Conservation (phyloP, 1,140 invertebrate species). For the Microplitis demolitor region DNA sequence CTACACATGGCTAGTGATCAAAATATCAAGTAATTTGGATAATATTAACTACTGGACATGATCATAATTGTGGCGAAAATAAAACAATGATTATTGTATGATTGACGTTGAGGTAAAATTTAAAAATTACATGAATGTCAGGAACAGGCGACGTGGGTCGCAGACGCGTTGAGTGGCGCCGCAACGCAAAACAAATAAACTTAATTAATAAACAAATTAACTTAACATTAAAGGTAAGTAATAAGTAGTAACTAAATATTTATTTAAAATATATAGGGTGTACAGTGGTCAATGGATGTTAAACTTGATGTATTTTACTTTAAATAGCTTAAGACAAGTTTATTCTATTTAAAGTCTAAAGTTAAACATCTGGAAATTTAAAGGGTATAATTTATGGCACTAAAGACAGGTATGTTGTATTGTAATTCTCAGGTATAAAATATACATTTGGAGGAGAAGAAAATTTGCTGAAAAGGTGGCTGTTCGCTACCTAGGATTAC, state of each 20-base stretch:
- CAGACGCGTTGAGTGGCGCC: conserved; percentile 62
- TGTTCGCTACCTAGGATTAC: conserved; percentile 60
- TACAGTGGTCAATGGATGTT: no score
- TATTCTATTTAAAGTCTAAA: neutral
- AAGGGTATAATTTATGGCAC: neutral
- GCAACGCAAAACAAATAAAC: conserved; percentile 50
- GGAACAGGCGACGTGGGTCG: conserved; percentile 60
- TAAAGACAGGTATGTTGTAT: neutral
- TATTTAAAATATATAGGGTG: no score
- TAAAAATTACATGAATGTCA: conserved; percentile 61
- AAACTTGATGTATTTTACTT: no score
- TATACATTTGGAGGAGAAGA: conserved; percentile 34
- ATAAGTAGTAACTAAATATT: no score
- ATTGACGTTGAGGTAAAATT: conserved; percentile 35
- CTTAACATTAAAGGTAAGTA: no score
- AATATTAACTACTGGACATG: neutral
- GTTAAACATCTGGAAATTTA: neutral
- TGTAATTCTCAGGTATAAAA: neutral
- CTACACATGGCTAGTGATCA: neutral
- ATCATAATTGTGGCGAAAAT: no score
- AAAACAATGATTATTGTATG: conserved; percentile 17
- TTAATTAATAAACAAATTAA: neutral
- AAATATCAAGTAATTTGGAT: neutral
- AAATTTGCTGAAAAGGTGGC: conserved; percentile 52
- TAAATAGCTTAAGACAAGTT: no score